Evolutionary conservation across 2,888 invertebrate species (phyloP).

Genomic region (Cryptophagus acutangulus): DNA sequence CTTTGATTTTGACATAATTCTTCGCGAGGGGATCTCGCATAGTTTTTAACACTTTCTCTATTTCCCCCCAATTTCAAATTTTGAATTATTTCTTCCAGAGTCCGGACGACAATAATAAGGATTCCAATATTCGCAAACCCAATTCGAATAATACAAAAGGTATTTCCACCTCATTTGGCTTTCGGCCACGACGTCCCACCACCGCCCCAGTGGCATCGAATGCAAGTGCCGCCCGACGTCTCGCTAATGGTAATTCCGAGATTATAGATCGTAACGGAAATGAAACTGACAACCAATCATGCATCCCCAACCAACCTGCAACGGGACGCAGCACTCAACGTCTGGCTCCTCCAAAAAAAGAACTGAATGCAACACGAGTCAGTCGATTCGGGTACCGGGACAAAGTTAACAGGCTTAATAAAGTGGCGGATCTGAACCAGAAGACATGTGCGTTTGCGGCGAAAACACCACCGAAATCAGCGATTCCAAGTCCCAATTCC

Average conservation of each 20-base stretch:
- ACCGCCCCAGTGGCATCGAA: constrained; percentile 47
- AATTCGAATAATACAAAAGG: constrained; percentile 54
- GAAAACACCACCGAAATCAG: constrained; percentile 9
- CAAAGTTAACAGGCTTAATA: constrained; percentile 61
- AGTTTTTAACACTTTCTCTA: too few species aligned
- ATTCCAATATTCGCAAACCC: constrained; percentile 15
- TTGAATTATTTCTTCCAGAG: constrained; percentile 25
- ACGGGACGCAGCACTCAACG: constrained; percentile 64
- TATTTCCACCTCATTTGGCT: constrained; percentile 80
- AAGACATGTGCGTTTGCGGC: constrained; percentile 3
- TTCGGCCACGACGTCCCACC: constrained; percentile 63
- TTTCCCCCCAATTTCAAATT: too few species aligned
- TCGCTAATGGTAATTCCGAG: constrained; percentile 47
- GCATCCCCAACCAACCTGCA: constrained; percentile 42
- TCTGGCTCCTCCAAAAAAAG: constrained; percentile 63
- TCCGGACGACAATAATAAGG: constrained; percentile 26
- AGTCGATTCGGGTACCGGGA: constrained; percentile 62
- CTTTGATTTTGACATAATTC: too few species aligned
- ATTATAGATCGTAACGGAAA: constrained; percentile 40
- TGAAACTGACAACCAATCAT: constrained; percentile 36
- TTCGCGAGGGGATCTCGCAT: too few species aligned
- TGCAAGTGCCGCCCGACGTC: constrained; percentile 42
- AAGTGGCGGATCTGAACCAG: constrained; percentile 58
- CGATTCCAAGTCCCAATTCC: constrained; percentile 7
- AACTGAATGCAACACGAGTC: constrained; percentile 56